These are phyloP conservation scores for Eriosoma lanigerum DNA, from an alignment of 1,140 invertebrate genomes.

Conservation along the genomic window DNA sequence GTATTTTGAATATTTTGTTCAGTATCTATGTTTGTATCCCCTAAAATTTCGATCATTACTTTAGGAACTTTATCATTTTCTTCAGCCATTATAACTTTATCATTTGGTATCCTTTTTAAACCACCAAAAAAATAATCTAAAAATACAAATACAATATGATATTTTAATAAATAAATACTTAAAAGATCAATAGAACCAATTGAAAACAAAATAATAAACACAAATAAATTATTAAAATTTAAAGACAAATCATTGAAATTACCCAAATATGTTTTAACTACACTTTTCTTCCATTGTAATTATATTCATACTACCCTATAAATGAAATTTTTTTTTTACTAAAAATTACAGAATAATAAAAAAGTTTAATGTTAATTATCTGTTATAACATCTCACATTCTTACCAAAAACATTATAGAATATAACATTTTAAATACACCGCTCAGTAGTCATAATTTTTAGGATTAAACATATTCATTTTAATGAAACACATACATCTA, in stretches of 20 bases:
- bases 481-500: background rate
- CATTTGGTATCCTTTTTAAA: background rate
- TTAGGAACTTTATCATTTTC: constrained; percentile 24
- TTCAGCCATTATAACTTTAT: constrained; percentile 26
- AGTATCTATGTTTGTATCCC: background rate
- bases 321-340: no score
- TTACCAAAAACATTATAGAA: background rate
- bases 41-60: constrained; percentile 36
- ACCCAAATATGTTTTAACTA: no score
- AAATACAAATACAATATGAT: background rate
- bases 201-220: no score
- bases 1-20: constrained; percentile 24
- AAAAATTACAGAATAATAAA: no score
- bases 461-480: background rate
- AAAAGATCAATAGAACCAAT: no score
- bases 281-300: no score
- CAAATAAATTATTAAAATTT: no score
- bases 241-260: no score
- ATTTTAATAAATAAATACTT: background rate
- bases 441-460: background rate
- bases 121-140: background rate
- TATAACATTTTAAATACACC: background rate
- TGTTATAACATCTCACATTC: background rate
- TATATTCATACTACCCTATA: no score
- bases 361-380: no score